Base-by-base conservation (phyloP, 1,140 invertebrate species). In the Trialeurodes vaporariorum region DNA sequence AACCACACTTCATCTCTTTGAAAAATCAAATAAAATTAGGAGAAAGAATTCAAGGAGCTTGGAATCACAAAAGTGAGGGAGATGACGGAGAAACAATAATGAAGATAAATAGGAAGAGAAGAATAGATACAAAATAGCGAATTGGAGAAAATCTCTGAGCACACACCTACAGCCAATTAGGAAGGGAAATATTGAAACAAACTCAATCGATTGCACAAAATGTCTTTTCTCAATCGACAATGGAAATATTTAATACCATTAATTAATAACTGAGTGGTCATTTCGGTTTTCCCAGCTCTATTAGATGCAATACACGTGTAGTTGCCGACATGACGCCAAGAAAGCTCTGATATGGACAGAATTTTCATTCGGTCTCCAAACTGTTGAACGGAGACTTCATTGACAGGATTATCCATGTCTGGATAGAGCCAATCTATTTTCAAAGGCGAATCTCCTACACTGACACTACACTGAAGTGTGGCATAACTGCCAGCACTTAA, bases 391-490 rank as follows among this genome's bases (percentile, higher is more conserved):
- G 34, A 49, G 5, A 49, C 34, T 5, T 17, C 34, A 49, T 49
- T 49, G 11, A 73, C 64, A 61, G 60, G 60, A 63, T 69, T 69
- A 17, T 64, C 61, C 5, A 61, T 67, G 34, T 58, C 58, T 22
- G 81, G 58, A 74, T 89, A 85, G 40, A 83, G 84, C 83, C 81
- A 75, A 34, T 23, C 81, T 49, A 92, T 88, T 70, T 84, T 83
- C 59, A 92, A 81, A 0, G 90, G 89, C 67, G 84, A 80, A 74
- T 91, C 89, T 2, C 90, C 90, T 74, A 89, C 88, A 66, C 85
- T 83, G 59, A 89, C 84, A 68, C 84, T 84, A 76, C 88, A 90
- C 67, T 82, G 85, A 59, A 87, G 70, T 25, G 77, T 75, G 25
- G 75, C 74, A 25, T 74, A 75, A 5, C 78, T 75, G 21, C 78